Evolutionary conservation across 2,797 vertebrate genomes (phyloP).

Genomic region (Vultur gryphus): DNA sequence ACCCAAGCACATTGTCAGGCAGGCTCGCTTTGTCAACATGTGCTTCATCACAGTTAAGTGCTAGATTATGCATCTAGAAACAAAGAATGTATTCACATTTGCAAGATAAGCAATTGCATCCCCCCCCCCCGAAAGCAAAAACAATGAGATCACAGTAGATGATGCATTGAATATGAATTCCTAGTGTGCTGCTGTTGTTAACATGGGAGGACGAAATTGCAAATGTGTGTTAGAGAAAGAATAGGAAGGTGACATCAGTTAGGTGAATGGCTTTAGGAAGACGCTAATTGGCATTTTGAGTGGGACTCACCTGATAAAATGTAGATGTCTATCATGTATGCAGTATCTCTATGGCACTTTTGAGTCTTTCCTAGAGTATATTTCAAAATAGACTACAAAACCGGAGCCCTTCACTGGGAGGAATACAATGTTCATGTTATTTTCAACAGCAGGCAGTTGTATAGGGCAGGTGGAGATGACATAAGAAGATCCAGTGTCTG

Average conservation of each 20-base stretch:
- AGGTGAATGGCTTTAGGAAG: background rate
- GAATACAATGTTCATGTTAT: background rate
- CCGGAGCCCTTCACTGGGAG: background rate
- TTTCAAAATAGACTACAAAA: background rate
- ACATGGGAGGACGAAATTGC: background rate
- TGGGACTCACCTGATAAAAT: background rate
- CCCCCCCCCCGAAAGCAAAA: background rate
- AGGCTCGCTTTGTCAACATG: conserved; percentile 11
- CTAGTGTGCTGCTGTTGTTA: background rate
- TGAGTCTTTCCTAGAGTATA: background rate
- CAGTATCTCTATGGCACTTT: background rate
- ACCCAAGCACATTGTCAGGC: background rate
- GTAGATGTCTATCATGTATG: fast-evolving
- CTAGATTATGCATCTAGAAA: conserved; percentile 24
- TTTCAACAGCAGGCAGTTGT: background rate
- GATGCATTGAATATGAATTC: background rate
- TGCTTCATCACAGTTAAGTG: conserved; percentile 39
- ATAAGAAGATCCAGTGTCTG: background rate
- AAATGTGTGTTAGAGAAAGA: background rate
- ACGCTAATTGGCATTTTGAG: background rate
- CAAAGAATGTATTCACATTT: conserved; percentile 8
- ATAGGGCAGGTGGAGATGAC: background rate
- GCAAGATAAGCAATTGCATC: background rate
- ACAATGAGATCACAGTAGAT: background rate
- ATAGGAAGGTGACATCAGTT: background rate